Percentiles rank a stretch among this genome's conserved stretches.
These are phyloP conservation scores for Troides aeacus DNA, from an alignment of 2,888 invertebrate species.

Conservation along the genomic window DNA sequence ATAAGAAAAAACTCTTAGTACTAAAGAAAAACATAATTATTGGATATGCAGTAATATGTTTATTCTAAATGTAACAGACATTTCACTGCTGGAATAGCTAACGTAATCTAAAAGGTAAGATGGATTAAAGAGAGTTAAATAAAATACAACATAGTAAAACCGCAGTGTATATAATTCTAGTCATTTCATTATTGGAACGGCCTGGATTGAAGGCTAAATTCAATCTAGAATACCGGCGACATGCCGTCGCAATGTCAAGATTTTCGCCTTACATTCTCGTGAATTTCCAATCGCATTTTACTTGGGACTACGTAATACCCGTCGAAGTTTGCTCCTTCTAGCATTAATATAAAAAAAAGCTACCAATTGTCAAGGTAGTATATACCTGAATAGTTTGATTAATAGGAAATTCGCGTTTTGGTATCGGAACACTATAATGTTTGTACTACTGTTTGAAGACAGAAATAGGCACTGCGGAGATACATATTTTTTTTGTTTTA, in stretches of 20 bases:
- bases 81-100: too few relatives aligned
- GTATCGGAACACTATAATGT: too few relatives aligned
- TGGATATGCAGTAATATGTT: too few relatives aligned
- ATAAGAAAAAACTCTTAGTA: too few relatives aligned
- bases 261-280: constrained; percentile 19
- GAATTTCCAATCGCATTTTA: constrained; percentile 18
- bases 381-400: neutral
- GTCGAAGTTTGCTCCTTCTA: neutral
- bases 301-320: constrained; percentile 6
- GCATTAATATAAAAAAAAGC: neutral
- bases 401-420: neutral
- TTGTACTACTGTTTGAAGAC: neutral
- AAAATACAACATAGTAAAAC: too few relatives aligned
- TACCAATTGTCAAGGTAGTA: neutral
- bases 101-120: too few relatives aligned
- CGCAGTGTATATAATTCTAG: neutral
- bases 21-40: too few relatives aligned
- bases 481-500: neutral
- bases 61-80: too few relatives aligned
- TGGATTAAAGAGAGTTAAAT: too few relatives aligned
- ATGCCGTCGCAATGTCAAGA: constrained; percentile 12
- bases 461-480: neutral
- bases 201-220: constrained; percentile 15
- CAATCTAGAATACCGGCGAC: constrained; percentile 20
- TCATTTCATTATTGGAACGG: constrained; percentile 13